Base-by-base conservation (phyloP, 2,113 vertebrate genomes). In the Gnathonemus longibarbis region DNA sequence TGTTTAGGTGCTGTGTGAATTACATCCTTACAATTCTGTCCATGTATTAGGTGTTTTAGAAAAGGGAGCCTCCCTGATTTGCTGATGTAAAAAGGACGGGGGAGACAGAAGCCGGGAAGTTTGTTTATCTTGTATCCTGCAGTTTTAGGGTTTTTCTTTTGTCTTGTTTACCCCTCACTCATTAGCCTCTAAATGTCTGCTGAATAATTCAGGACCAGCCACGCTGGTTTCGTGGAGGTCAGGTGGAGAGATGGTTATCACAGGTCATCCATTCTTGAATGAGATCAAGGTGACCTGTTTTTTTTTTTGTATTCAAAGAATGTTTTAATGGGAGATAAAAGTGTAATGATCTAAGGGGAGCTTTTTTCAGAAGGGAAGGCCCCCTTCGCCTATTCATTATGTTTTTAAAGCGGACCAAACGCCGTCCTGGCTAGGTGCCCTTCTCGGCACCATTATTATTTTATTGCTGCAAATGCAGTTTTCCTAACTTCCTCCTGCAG, bases 181-280 rank as follows among this genome's bases (percentile, higher is more conserved):
- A 48, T 74, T 88, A 88, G 92, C 93, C 93, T 93, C 91, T 93
- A 92, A 95, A 95, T 95, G 94, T 96, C 96, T 96, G 94, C 95
- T 96, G 95, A 97, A 96, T 96, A 96, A 94, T 96, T 96, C 91
- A 87, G 92, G 94, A 93, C 93, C 94, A 96, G 95, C 95, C 94
- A 95, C 95, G 94, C 94, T 94, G 94, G 90, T 92, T 94, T 91
- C 83, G 89, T 80, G 87, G 52, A 70, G 88, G 88, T 88, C 93
- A 92, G 93, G 95, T 96, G 94, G 96, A 94, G 94, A 96, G 97
- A 98, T 98, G 94, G 96, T 96, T 97, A 98, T 98, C 97, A 95
- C 94, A 95, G 97, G 95, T 97, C 96, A 96, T 97, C 96, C 95
- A 95, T 97, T 97, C 96, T 96, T 94, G 91, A 27, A 87, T 87